Percentiles rank a stretch among this genome's conserved stretches.
Evolutionary conservation across 64 coral and sea anemone genomes (phyloP).

Genomic region (Montipora capricornis): DNA sequence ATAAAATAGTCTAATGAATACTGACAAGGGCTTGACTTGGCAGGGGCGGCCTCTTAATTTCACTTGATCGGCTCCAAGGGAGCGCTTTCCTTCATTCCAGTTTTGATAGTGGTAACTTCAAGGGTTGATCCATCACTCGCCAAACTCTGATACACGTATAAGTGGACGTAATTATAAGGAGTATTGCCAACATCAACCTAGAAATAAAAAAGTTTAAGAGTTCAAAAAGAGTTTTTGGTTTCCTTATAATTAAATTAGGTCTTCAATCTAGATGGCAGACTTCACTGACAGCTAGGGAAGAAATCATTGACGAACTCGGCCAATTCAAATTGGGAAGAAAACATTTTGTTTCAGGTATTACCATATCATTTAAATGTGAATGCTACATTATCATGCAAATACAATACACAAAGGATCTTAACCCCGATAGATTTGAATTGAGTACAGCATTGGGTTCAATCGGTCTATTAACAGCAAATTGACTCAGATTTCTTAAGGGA

Average conservation of each 20-base stretch:
- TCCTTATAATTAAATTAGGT: background rate
- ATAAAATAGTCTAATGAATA: background rate
- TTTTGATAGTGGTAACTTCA: background rate
- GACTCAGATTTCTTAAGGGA: no score
- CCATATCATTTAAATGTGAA: no score
- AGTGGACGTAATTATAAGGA: conserved; percentile 2
- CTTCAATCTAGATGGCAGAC: background rate
- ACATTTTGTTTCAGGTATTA: no score
- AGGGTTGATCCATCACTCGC: background rate
- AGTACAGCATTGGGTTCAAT: no score
- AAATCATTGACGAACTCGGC: no score
- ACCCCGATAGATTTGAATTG: no score
- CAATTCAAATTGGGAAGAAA: no score
- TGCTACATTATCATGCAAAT: no score
- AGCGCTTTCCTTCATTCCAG: background rate
- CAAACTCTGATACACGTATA: conserved; percentile 2
- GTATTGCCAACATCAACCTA: background rate
- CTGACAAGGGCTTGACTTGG: background rate
- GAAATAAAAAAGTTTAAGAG: background rate
- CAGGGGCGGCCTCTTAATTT: background rate
- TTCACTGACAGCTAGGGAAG: background rate
- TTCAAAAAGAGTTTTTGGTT: no score
- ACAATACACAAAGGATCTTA: no score
- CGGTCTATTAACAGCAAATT: no score
- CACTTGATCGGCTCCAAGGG: background rate